phyloP scores from a whole-genome alignment of 2,888 invertebrate genomes.

The Ectropis crepuscularia region DNA sequence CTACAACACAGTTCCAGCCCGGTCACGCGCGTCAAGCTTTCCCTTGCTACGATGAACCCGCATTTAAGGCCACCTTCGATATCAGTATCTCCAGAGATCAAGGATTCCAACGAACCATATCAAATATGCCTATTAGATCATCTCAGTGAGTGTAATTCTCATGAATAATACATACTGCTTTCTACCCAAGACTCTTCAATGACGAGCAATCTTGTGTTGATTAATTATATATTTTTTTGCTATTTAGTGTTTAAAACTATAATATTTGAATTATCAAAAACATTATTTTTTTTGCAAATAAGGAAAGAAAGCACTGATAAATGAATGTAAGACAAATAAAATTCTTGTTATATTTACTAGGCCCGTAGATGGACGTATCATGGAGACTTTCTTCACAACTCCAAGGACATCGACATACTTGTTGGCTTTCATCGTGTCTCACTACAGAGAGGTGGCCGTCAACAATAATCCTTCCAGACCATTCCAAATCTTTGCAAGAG shows the following conservation, averaged over 20 bases:
- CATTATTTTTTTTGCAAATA: no score
- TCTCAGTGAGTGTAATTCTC: conserved; percentile 46
- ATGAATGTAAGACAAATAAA: no score
- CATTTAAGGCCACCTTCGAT: conserved; percentile 90
- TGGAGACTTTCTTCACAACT: conserved; percentile 81
- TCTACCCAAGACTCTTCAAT: no score
- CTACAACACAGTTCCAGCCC: conserved; percentile 92
- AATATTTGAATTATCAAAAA: no score
- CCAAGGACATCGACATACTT: conserved; percentile 92
- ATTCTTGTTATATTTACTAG: conserved; percentile 44
- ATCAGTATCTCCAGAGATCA: conserved; percentile 86
- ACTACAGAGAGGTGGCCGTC: conserved; percentile 76
- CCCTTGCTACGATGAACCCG: conserved; percentile 95
- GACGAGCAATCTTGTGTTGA: no score
- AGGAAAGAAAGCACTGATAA: no score
- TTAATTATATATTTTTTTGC: no score
- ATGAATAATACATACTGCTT: no score
- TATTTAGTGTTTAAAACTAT: no score
- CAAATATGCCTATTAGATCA: conserved; percentile 88
- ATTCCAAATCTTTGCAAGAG: conserved; percentile 74
- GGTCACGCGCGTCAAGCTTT: conserved; percentile 92
- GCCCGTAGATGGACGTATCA: conserved; percentile 50
- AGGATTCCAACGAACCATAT: conserved; percentile 80
- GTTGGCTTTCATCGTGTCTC: conserved; percentile 93
- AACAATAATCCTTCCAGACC: conserved; percentile 55